Evolutionary conservation across 2,113 vertebrate species (phyloP), one percentile per base, ranked within the genome.

Genomic region (Himantopus leucocephalus): DNA sequence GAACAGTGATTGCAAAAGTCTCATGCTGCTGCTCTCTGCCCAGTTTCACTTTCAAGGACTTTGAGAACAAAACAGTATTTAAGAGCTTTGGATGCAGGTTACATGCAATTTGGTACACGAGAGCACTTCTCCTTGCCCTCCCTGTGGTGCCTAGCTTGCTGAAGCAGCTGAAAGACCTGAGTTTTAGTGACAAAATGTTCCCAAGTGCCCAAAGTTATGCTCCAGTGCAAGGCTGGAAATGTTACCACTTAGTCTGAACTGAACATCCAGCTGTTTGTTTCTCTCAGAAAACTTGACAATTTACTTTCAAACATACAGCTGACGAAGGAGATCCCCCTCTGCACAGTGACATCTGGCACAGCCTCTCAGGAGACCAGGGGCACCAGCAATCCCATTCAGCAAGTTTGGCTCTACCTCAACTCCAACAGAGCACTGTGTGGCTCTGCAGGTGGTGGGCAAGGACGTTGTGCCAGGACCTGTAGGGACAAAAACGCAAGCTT

Each of bases 1-100:
- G 50, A 81, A n/a, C 30, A 10, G 4, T 88, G 32, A 85, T 52
- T n/a, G 16, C 37, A 47, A 30, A 73, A 79, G 55, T 47, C n/a
- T 93, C 24, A 52, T 9, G 18, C 39, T 79, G 35, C 15, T 82
- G 16, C 27, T 66, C 5, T 64, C 29, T 74, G 8, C 50, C 37
- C 26, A 74, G 59, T 47, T 82, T 83, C 2, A 62, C 45, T 94
- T 91, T 74, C 79, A 91, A 90, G 60, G 55, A 27, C 63, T 62
- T 78, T 19, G 52, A 70, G 56, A 95, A 76, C 16, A 71, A 80
- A 93, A 66, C 6, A 27, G 30, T 83, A 55, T 88, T 92, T 93
- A 95, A 94, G 47, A 92, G 62, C 20, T 80, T 77, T 14, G 14
- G 55, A 84, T 59, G 32, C 50, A 88, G 47, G 22, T 29, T 71